These are phyloP conservation scores for Dipodomys stephensi DNA, from an alignment of 2,113 vertebrate genomes.

Conservation along the genomic window DNA sequence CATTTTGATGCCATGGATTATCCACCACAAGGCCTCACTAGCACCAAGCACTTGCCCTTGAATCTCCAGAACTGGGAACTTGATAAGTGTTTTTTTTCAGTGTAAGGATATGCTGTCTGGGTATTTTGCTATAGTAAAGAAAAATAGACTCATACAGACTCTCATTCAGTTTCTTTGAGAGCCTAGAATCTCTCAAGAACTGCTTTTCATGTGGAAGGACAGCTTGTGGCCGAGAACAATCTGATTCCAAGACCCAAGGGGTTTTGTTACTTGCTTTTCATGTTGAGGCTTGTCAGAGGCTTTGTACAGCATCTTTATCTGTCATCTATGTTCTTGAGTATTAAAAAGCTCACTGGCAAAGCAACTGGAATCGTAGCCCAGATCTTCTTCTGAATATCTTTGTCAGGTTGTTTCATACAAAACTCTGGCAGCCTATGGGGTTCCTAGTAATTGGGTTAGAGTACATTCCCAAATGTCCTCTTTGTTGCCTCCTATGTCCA, in stretches of 20 bases:
- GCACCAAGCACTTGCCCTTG: neutral
- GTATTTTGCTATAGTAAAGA: neutral
- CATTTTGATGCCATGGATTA: neutral
- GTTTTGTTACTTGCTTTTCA: neutral
- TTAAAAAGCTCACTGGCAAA: neutral
- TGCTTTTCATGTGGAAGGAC: neutral
- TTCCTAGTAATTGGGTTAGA: too few relatives aligned
- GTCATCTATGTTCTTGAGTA: neutral
- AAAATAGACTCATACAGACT: neutral
- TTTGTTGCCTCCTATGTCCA: too few relatives aligned
- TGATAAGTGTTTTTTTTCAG: neutral
- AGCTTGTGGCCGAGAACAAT: neutral
- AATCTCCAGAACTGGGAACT: neutral
- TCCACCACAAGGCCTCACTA: neutral
- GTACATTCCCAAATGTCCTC: too few relatives aligned
- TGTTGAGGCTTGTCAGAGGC: neutral
- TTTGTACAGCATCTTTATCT: neutral
- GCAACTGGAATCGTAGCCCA: neutral
- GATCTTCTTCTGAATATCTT: neutral
- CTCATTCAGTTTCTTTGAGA: neutral
- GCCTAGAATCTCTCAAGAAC: neutral
- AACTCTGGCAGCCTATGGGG: neutral
- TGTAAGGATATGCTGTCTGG: neutral
- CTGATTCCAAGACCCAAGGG: neutral
- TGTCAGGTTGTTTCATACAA: neutral